phyloP scores from a whole-genome alignment of 2,113 vertebrate species.

The Rhynchomys soricoides region DNA sequence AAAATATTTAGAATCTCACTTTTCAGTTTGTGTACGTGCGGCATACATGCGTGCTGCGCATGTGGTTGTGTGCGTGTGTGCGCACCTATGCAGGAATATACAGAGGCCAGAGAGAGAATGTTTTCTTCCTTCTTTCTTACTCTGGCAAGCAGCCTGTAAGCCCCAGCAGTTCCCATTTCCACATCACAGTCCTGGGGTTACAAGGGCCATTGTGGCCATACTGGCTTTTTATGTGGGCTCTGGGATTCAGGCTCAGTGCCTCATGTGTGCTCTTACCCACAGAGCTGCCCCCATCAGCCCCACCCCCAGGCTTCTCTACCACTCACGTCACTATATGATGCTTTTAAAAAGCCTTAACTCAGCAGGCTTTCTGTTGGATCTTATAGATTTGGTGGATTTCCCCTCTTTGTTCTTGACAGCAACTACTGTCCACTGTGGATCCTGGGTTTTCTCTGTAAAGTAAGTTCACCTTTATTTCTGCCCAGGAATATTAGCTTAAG shows the following conservation, averaged over 20 bases:
- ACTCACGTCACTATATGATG: not conserved
- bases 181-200: no score
- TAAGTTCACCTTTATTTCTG: not conserved
- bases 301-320: not conserved
- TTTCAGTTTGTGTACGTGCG: not conserved
- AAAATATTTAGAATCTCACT: not conserved
- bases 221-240: not conserved
- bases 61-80: not conserved
- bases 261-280: not conserved
- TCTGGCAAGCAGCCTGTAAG: not conserved
- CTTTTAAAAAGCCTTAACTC: not conserved
- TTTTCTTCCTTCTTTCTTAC: not conserved
- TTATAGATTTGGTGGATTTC: not conserved
- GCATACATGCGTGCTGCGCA: not conserved
- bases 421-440: not conserved
- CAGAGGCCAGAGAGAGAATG: not conserved
- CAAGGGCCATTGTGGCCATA: not conserved
- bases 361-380: not conserved
- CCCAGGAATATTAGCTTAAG: not conserved
- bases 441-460: not conserved
- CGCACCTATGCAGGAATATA: not conserved
- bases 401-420: not conserved
- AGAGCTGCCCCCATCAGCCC: not conserved
- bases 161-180: not conserved
- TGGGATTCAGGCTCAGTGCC: not conserved